Conservation (phyloP, 2,797 vertebrate genomes). For the Acridotheres tristis region DNA sequence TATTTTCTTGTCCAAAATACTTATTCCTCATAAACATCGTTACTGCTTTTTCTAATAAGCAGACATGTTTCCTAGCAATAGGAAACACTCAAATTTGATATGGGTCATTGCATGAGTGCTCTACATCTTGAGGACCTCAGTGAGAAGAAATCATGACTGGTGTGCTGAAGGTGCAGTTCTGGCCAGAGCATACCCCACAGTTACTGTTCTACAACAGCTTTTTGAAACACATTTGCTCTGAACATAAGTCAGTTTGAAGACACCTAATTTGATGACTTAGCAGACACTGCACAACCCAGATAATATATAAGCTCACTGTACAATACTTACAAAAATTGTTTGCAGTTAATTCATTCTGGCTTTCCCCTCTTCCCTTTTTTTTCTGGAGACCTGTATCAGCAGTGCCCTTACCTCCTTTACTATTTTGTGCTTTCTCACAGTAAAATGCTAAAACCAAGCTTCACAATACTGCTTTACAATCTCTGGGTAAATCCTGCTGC, state of each 20-base stretch:
- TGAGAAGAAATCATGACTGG: not conserved
- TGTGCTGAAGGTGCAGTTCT: not conserved
- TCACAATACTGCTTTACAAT: not conserved
- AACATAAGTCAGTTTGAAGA: not conserved
- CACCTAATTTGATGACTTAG: not conserved
- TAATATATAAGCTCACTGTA: not conserved
- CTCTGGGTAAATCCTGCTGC: not conserved
- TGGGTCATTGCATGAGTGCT: not conserved
- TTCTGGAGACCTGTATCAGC: not conserved
- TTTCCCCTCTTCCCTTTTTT: not conserved
- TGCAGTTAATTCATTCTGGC: not conserved
- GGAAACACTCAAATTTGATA: not conserved
- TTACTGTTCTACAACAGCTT: not conserved
- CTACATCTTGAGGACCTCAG: not conserved
- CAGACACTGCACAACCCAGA: not conserved
- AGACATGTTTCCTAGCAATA: not conserved
- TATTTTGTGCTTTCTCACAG: not conserved
- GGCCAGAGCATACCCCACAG: not conserved
- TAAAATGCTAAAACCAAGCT: not conserved
- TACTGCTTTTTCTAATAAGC: not conserved
- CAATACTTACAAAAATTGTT: not conserved
- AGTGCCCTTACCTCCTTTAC: not conserved
- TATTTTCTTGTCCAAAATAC: not conserved
- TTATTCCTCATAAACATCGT: not conserved
- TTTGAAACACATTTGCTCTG: not conserved